Base-by-base conservation (phyloP, 2,797 vertebrate species). In the Tapirus indicus region DNA sequence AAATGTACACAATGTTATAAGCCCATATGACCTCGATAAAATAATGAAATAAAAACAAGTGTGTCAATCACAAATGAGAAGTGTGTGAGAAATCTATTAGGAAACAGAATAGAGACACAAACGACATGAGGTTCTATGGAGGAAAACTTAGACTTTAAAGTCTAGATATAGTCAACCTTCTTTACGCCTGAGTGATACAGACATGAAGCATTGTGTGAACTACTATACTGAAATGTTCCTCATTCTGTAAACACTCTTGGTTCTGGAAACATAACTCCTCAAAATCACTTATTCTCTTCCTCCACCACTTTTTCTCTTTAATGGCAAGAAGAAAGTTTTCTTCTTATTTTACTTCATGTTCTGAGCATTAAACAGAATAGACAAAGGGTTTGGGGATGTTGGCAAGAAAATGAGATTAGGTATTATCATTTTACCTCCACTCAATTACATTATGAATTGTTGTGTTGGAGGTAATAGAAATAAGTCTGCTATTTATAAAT, bases 401-500 rank as follows among this genome's bases (percentile, higher is more conserved):
- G 44, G n/a, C 11, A 92, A 91, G 69, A 77, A 90, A 84, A 91
- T 78, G 32, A 83, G 85, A 62, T 93, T n/a, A 93, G 12, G 3
- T 29, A 47, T 58, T 82, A 94, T 72, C 41, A 71, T 86, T 86
- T 95, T 54, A 78, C 54, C 35, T 88, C 83, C n/a, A 62, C 29
- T 66, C n/a, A 54, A 38, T 84, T 91, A 29, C 62, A 74, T 92
- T 41, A 74, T 83, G 44, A 86, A 58, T 87, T 91, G 41, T 47
- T 88, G 17, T 47, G 16, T 35, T 93, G 64, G 71, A 95, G 89
- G n/a, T 75, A 93, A 95, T 49, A 88, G 68, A 91, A 96, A 94
- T 35, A 75, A 62, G 44, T 64, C 79, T 94, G 29, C 60, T 96
- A 92, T 97, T 98, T 96, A 97, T 97, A 86, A 97, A 96, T 88